phyloP scores from a whole-genome alignment of 1,140 invertebrate species.

The Diprion similis region DNA sequence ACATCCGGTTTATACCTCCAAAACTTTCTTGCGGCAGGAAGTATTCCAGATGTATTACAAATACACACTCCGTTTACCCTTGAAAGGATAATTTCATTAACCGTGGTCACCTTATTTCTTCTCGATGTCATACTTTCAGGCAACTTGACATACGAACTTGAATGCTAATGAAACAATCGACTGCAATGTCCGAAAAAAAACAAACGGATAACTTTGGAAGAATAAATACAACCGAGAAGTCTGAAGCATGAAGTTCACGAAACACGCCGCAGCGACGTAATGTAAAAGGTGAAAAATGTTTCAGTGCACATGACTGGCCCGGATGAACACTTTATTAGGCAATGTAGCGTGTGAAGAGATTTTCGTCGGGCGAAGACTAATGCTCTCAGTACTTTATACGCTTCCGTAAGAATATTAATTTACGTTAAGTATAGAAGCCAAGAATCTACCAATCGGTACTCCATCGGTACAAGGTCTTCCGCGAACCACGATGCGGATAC shows the following conservation, averaged over 20 bases:
- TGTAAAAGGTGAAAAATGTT: too few relatives aligned
- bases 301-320: background rate
- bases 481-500: background rate
- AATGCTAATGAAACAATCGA: too few relatives aligned
- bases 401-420: background rate
- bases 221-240: too few relatives aligned
- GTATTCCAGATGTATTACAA: background rate
- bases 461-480: background rate
- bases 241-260: too few relatives aligned
- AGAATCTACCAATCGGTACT: background rate
- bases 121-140: too few relatives aligned
- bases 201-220: too few relatives aligned
- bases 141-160: too few relatives aligned
- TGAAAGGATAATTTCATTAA: conserved; percentile 1
- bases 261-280: too few relatives aligned
- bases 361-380: background rate
- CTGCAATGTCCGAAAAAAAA: too few relatives aligned
- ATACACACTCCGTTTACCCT: background rate
- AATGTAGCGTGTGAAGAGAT: background rate
- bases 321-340: background rate
- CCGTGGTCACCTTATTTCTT: too few relatives aligned
- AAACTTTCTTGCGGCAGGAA: background rate
- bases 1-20: background rate
- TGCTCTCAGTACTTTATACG: background rate
- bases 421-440: background rate